A percentile compares a stretch with the other conserved stretches of the same genome.
Conservation (phyloP, 2,888 invertebrate species). For the Sylvicola cinctus region DNA sequence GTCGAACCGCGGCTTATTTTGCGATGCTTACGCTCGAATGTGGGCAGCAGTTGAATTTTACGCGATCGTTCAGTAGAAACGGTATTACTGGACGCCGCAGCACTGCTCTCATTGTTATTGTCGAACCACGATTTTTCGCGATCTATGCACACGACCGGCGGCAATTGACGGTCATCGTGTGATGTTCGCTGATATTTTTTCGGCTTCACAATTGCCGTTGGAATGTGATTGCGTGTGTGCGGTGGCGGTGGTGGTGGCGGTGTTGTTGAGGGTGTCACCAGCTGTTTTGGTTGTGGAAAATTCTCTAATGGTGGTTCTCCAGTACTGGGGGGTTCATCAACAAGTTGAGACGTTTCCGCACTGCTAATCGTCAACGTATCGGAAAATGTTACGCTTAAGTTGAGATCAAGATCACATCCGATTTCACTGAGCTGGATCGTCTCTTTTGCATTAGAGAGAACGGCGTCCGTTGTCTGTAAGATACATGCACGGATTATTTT, state of each 20-base stretch:
- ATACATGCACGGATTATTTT: too few relatives aligned
- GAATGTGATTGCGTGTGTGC: not conserved
- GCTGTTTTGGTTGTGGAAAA: not conserved
- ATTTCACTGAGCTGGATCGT: too few relatives aligned
- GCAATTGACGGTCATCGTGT: conserved; percentile 20
- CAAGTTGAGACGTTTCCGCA: conserved; percentile 5
- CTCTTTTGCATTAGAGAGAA: conserved; percentile 13
- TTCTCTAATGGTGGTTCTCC: not conserved
- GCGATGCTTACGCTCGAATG: conserved; percentile 8
- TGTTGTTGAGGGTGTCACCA: not conserved
- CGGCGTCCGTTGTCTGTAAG: conserved; percentile 14
- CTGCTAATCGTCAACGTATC: conserved; percentile 6
- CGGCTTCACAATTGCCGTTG: conserved; percentile 14
- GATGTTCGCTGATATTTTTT: conserved; percentile 18
- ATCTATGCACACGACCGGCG: conserved; percentile 14
- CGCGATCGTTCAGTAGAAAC: not conserved
- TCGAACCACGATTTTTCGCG: conserved; percentile 6
- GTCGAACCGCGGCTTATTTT: too few relatives aligned
- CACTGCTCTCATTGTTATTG: conserved; percentile 2
- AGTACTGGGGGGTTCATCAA: not conserved
- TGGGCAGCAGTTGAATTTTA: conserved; percentile 6
- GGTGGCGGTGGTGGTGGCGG: not conserved
- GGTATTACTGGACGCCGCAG: not conserved
- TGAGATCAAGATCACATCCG: too few relatives aligned
- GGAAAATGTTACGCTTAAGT: not conserved